Evolutionary conservation across 2,113 vertebrate species (phyloP).

Genomic region (Ibidorhyncha struthersii): DNA sequence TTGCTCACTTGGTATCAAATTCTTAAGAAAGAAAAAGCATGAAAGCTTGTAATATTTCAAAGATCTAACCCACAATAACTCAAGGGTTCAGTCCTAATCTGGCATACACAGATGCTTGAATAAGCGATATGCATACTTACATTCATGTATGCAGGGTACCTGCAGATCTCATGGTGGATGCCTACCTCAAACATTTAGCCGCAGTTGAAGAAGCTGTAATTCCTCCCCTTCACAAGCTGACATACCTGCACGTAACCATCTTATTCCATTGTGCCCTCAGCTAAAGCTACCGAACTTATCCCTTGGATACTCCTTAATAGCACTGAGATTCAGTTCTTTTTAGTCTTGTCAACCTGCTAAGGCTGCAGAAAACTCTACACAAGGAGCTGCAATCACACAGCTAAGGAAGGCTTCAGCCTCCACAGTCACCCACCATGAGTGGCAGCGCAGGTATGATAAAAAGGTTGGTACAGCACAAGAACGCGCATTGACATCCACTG

Average conservation of each 20-base stretch:
- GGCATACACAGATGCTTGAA: neutral
- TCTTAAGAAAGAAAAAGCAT: neutral
- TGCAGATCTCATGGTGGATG: neutral
- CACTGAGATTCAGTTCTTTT: neutral
- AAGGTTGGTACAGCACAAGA: neutral
- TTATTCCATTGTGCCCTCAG: neutral
- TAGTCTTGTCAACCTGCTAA: neutral
- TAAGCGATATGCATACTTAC: accelerated
- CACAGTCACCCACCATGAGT: neutral
- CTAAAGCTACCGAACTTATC: neutral
- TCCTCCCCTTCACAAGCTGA: neutral
- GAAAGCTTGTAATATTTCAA: neutral
- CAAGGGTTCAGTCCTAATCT: neutral
- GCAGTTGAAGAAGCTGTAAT: neutral
- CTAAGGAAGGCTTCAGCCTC: neutral
- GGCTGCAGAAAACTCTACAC: neutral
- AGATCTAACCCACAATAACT: neutral
- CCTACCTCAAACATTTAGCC: neutral
- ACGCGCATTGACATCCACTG: accelerated
- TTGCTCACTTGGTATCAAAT: neutral
- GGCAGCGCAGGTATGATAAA: neutral
- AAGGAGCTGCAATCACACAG: neutral
- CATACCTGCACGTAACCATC: neutral
- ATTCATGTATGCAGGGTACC: neutral
- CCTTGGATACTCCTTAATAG: neutral